A percentile compares a stretch with the other conserved stretches of the same genome.
These are phyloP conservation scores for Pyrgus malvae DNA, from an alignment of 2,888 invertebrate genomes.

Conservation along the genomic window DNA sequence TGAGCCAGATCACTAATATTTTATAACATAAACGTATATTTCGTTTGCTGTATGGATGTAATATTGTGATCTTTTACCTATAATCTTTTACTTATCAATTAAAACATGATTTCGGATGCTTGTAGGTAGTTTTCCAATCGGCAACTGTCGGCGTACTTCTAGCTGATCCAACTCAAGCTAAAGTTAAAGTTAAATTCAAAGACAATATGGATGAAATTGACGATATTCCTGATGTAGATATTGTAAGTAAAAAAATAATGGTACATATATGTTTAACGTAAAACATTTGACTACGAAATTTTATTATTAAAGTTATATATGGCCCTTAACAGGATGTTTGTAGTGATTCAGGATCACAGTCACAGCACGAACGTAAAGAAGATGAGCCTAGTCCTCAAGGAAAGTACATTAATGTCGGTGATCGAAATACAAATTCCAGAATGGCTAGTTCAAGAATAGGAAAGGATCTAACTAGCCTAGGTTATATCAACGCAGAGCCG, in stretches of 20 bases:
- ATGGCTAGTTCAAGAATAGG: constrained; percentile 44
- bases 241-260: constrained; percentile 31
- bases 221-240: constrained; percentile 39
- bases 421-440: constrained; percentile 42
- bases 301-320: background rate
- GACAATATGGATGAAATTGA: constrained; percentile 58
- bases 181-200: constrained; percentile 82
- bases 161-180: constrained; percentile 84
- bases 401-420: constrained; percentile 19
- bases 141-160: constrained; percentile 86
- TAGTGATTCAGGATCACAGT: constrained; percentile 45
- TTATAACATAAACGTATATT: too few relatives aligned
- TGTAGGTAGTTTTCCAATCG: constrained; percentile 86
- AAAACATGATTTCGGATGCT: background rate
- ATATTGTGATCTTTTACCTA: too few relatives aligned
- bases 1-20: too few relatives aligned
- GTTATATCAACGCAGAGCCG: constrained; percentile 79
- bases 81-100: constrained; percentile 2
- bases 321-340: constrained; percentile 43
- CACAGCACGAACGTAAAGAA: constrained; percentile 48
- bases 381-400: constrained; percentile 27
- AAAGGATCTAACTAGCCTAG: constrained; percentile 76
- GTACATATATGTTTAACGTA: too few relatives aligned
- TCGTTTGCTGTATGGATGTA: too few relatives aligned
- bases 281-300: too few relatives aligned